Conservation (phyloP, 2,888 invertebrate species). For the Cephus spinipes region DNA sequence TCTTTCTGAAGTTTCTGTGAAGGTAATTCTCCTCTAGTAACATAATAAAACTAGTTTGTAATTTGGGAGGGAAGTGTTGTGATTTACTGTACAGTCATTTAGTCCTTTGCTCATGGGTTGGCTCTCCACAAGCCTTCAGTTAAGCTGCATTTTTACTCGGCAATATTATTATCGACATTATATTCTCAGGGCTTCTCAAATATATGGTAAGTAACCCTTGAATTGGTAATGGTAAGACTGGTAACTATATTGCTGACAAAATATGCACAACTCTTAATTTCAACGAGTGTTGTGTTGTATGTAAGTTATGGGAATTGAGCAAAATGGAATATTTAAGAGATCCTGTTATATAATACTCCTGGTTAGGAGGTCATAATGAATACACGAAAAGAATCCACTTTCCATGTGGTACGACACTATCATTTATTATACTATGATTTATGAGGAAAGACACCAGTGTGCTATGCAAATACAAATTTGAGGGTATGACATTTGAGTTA, state of each 20-base stretch:
- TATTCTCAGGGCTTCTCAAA: conserved; percentile 4
- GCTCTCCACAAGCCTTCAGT: background rate
- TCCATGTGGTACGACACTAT: background rate
- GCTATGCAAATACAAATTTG: background rate
- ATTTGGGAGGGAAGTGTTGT: conserved; percentile 49
- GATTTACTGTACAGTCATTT: conserved; percentile 34
- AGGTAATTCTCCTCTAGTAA: conserved; percentile 58
- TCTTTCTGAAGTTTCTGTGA: conserved; percentile 55
- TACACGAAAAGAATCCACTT: background rate
- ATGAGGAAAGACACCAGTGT: background rate
- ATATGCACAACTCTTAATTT: background rate
- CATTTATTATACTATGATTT: background rate
- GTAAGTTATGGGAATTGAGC: background rate
- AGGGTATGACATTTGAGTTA: background rate
- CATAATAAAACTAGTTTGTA: conserved; percentile 60
- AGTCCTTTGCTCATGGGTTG: conserved; percentile 5
- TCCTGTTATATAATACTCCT: background rate
- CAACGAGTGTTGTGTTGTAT: background rate
- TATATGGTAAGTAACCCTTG: conserved; percentile 12
- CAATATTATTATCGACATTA: conserved; percentile 1
- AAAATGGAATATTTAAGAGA: background rate
- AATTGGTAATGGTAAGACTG: background rate
- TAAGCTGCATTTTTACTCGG: conserved; percentile 1
- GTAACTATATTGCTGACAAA: background rate
- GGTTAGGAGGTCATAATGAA: background rate